Percentiles rank a stretch among this genome's conserved stretches.
phyloP scores from a whole-genome alignment of 2,113 vertebrate species.

The Romanogobio albipinnatus region DNA sequence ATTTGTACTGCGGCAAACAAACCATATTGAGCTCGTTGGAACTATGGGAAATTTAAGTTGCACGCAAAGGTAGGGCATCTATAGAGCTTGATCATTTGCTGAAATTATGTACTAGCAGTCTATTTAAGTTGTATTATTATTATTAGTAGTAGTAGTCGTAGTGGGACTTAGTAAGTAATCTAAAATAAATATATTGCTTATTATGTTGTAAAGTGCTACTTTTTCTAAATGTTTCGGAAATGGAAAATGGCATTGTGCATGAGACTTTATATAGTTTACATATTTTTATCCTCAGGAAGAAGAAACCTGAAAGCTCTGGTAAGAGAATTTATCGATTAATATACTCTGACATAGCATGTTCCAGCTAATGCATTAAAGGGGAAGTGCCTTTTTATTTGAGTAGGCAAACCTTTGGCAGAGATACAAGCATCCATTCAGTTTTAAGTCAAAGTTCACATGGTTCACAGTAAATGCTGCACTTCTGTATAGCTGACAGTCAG shows the following conservation, averaged over 20 bases:
- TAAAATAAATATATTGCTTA: background rate
- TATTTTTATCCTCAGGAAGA: slow-evolving; percentile 19
- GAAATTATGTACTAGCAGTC: background rate
- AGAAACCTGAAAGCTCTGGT: slow-evolving; percentile 35
- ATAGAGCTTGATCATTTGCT: background rate
- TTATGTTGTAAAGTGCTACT: background rate
- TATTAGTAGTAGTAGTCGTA: background rate
- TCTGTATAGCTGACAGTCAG: background rate
- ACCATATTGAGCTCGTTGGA: background rate
- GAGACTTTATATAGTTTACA: background rate
- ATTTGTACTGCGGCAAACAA: background rate
- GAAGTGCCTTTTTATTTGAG: background rate
- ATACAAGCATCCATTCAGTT: background rate
- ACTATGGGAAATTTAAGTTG: slow-evolving; percentile 52
- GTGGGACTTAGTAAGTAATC: background rate
- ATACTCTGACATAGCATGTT: background rate
- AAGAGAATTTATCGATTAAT: slow-evolving; percentile 28
- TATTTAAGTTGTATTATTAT: background rate
- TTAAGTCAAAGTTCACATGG: background rate
- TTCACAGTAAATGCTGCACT: background rate
- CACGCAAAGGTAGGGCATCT: slow-evolving; percentile 12
- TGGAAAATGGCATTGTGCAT: background rate
- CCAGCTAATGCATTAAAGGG: background rate
- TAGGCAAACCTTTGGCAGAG: background rate
- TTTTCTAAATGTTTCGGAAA: background rate